phyloP scores from a whole-genome alignment of 2,797 vertebrate genomes.

The Iguana delicatissima region DNA sequence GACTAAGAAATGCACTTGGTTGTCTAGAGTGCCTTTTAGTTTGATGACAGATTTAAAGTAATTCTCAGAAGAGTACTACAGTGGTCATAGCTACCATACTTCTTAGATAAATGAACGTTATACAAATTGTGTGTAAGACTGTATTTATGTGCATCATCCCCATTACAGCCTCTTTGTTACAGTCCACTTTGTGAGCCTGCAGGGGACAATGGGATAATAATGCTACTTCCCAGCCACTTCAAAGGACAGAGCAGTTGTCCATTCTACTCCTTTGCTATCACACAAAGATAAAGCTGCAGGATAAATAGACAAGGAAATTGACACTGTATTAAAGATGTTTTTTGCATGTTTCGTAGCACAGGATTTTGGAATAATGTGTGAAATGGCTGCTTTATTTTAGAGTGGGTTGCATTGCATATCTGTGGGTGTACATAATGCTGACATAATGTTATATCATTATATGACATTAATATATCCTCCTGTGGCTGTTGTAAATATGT shows the following conservation, averaged over 20 bases:
- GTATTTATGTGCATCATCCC: neutral
- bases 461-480: neutral
- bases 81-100: neutral
- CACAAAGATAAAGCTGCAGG: conserved; percentile 20
- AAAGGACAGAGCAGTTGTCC: conserved; percentile 27
- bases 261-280: neutral
- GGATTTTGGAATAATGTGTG: conserved; percentile 23
- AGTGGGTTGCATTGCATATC: neutral
- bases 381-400: neutral
- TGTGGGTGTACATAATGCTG: neutral
- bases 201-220: neutral
- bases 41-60: neutral
- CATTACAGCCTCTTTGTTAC: neutral
- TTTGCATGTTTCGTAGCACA: neutral
- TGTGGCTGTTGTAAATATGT: neutral
- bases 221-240: conserved; percentile 12
- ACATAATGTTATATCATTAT: neutral
- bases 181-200: neutral
- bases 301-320: neutral
- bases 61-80: neutral
- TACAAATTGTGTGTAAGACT: neutral
- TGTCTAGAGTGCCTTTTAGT: neutral
- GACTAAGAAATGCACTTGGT: neutral
- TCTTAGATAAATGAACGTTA: neutral
- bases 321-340: neutral